These are phyloP conservation scores for Andrena marginata DNA, from an alignment of 2,888 invertebrate species.

Conservation along the genomic window DNA sequence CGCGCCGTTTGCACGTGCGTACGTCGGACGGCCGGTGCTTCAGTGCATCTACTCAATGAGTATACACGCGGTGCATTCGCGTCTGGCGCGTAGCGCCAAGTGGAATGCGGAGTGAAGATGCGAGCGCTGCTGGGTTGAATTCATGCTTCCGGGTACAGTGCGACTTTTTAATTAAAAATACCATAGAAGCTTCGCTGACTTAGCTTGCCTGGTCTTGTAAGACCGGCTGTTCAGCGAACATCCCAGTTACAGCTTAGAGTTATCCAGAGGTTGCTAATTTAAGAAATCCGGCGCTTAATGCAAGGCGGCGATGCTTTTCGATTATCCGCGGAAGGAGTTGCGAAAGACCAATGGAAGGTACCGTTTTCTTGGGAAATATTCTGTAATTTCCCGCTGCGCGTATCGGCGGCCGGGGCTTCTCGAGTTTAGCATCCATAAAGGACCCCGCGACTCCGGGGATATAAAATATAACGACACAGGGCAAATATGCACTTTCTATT, in stretches of 20 bases:
- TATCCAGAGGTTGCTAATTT: too few species aligned
- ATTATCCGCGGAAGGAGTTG: neutral
- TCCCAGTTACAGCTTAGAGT: too few species aligned
- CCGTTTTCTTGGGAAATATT: neutral
- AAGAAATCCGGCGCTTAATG: neutral
- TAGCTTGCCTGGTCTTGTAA: too few species aligned
- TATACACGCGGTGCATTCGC: neutral
- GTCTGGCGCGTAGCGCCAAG: neutral
- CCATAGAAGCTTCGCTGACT: neutral
- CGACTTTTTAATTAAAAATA: neutral
- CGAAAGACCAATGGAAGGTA: neutral
- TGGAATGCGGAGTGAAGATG: neutral
- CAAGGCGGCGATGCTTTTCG: neutral
- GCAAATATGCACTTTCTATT: conserved; percentile 69
- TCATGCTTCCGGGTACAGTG: neutral
- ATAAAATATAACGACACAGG: conserved; percentile 58
- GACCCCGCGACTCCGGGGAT: conserved; percentile 36
- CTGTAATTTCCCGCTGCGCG: conserved; percentile 24
- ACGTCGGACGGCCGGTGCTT: conserved; percentile 9
- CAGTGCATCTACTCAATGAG: conserved; percentile 33
- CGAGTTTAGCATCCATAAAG: conserved; percentile 20
- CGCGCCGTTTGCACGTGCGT: conserved; percentile 17
- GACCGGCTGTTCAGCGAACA: too few species aligned
- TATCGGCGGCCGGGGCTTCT: neutral
- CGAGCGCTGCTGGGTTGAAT: neutral